Evolutionary conservation across 1,140 invertebrate genomes (phyloP).

Genomic region (Sycophila sp.): DNA sequence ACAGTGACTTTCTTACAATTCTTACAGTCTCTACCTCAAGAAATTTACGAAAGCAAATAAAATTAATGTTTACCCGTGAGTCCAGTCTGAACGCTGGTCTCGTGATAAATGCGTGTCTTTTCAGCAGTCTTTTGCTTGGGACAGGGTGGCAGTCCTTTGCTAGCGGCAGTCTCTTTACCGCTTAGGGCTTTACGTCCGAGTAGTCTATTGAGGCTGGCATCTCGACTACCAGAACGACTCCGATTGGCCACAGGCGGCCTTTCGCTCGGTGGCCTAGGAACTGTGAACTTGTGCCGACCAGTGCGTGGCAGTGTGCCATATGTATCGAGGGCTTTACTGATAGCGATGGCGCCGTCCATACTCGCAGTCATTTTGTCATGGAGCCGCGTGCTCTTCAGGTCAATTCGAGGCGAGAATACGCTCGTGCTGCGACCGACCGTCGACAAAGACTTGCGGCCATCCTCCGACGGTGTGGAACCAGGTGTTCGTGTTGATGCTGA

Average conservation of each 20-base stretch:
- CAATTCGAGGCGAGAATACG: slow-evolving; percentile 17
- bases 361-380: slow-evolving; percentile 54
- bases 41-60: too few species aligned
- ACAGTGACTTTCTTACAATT: too few species aligned
- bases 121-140: slow-evolving; percentile 56
- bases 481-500: slow-evolving; percentile 63
- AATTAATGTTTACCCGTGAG: slow-evolving; percentile 69
- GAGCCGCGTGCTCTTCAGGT: slow-evolving; percentile 23
- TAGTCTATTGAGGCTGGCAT: slow-evolving; percentile 50
- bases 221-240: slow-evolving; percentile 56
- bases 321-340: slow-evolving; percentile 73
- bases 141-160: slow-evolving; percentile 60
- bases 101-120: slow-evolving; percentile 81
- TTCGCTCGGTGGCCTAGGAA: slow-evolving; percentile 57
- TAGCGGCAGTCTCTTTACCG: slow-evolving; percentile 33
- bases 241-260: slow-evolving; percentile 49
- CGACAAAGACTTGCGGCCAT: slow-evolving; percentile 73
- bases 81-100: slow-evolving; percentile 79
- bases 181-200: slow-evolving; percentile 2
- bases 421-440: slow-evolving; percentile 19
- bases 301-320: slow-evolving; percentile 80
- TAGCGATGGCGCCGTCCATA: slow-evolving; percentile 66
- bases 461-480: slow-evolving; percentile 73
- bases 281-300: slow-evolving; percentile 58
- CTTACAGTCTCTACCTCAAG: too few species aligned